Conservation (phyloP, 2,888 invertebrate species). For the Hydriomena furcata region DNA sequence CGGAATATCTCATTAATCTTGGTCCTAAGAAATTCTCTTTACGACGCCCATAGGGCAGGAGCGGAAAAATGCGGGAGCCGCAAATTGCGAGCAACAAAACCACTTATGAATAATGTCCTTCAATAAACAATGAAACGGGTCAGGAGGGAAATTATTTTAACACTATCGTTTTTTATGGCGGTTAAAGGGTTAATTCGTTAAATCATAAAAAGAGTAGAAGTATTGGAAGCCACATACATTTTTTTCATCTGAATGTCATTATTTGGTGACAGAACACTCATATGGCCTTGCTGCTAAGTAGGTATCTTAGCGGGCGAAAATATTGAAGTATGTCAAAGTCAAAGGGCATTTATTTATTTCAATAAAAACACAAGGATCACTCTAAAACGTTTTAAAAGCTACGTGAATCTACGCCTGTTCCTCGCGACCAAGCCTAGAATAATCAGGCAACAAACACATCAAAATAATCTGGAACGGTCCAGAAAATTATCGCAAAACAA, state of each 20-base stretch:
- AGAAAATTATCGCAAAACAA: neutral
- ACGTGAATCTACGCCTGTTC: too few species aligned
- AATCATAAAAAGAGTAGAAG: constrained; percentile 5
- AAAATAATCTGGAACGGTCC: neutral
- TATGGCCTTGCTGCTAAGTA: too few species aligned
- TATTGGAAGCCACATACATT: too few species aligned
- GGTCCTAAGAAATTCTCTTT: constrained; percentile 49
- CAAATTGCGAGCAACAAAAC: constrained; percentile 42
- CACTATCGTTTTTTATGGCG: constrained; percentile 21
- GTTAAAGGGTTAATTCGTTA: constrained; percentile 1
- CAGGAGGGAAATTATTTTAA: constrained; percentile 34
- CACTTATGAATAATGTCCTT: constrained; percentile 37
- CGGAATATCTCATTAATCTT: constrained; percentile 53
- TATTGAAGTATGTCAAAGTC: too few species aligned
- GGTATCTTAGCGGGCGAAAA: too few species aligned
- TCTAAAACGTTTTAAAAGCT: too few species aligned
- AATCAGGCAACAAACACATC: too few species aligned
- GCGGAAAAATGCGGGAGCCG: constrained; percentile 44
- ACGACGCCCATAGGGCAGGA: constrained; percentile 46
- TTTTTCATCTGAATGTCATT: too few species aligned
- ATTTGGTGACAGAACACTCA: too few species aligned
- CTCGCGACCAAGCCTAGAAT: too few species aligned
- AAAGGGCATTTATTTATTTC: too few species aligned
- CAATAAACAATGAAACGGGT: constrained; percentile 36
- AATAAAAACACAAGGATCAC: too few species aligned